Evolutionary conservation across 2,888 invertebrate species (phyloP).

Genomic region (Rhimphoctona megacephalus): DNA sequence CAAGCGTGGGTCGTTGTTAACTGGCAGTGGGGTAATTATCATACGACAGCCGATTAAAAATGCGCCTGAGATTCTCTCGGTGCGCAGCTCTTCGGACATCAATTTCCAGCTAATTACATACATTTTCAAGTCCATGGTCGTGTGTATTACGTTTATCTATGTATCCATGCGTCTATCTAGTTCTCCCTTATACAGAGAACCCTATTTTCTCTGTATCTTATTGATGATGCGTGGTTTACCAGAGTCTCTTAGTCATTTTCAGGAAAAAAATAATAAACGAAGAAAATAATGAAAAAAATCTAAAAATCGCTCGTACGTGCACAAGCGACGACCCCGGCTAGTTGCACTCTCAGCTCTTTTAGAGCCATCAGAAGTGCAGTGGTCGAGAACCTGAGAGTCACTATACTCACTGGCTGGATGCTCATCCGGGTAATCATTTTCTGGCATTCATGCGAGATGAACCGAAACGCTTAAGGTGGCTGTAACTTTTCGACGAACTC

Average conservation of each 20-base stretch:
- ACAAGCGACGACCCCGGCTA: conserved; percentile 64
- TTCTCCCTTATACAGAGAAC: conserved; percentile 47
- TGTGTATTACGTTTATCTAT: conserved; percentile 30
- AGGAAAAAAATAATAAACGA: conserved; percentile 38
- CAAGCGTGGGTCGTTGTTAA: conserved; percentile 80
- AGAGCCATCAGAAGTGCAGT: conserved; percentile 32
- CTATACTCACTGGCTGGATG: conserved; percentile 62
- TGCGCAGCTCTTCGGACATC: conserved; percentile 77
- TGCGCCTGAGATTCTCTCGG: conserved; percentile 74
- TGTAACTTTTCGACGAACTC: conserved; percentile 72
- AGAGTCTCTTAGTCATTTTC: conserved; percentile 51
- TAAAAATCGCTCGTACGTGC: conserved; percentile 80
- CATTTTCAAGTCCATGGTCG: conserved; percentile 81
- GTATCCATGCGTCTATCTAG: conserved; percentile 19
- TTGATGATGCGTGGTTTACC: conserved; percentile 61
- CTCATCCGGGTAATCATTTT: conserved; percentile 75
- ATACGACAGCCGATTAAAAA: conserved; percentile 84
- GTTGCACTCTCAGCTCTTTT: conserved; percentile 60
- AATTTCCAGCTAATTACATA: conserved; percentile 84
- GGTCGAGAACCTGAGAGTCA: conserved; percentile 44
- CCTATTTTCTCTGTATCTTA: conserved; percentile 29
- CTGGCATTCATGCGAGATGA: conserved; percentile 75
- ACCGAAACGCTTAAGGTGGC: conserved; percentile 71
- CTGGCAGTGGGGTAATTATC: conserved; percentile 82
- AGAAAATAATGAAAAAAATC: conserved; percentile 31